These are phyloP conservation scores for Dascillus cervinus DNA, from an alignment of 2,888 invertebrate genomes.

Conservation along the genomic window DNA sequence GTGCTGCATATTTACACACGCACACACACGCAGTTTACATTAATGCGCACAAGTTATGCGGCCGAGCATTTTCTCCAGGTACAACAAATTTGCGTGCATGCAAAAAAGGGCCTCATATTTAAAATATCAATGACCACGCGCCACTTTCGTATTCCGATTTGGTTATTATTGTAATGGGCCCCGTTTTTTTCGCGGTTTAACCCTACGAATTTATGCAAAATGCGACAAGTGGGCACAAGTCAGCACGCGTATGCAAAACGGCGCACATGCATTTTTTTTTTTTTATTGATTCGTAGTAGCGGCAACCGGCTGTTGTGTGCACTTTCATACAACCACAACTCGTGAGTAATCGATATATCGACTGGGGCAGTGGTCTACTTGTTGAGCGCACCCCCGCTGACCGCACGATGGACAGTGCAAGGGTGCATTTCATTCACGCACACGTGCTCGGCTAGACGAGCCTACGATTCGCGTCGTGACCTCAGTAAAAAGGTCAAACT, in stretches of 20 bases:
- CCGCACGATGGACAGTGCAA: slow-evolving; percentile 27
- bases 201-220: too few species aligned
- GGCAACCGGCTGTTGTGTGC: slow-evolving; percentile 20
- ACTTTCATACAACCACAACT: slow-evolving; percentile 28
- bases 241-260: too few species aligned
- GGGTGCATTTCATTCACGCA: slow-evolving; percentile 36
- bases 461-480: slow-evolving; percentile 9
- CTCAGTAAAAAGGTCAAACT: background rate
- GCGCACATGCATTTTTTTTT: too few species aligned
- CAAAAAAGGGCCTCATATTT: slow-evolving; percentile 19
- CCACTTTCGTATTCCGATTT: slow-evolving; percentile 15
- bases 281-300: too few species aligned
- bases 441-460: slow-evolving; percentile 20
- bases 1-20: slow-evolving; percentile 8
- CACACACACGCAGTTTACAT: too few species aligned
- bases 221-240: too few species aligned
- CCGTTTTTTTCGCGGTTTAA: slow-evolving; percentile 11
- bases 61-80: too few species aligned
- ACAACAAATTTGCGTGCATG: slow-evolving; percentile 13
- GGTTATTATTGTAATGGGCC: slow-evolving; percentile 14
- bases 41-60: too few species aligned
- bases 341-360: slow-evolving; percentile 40
- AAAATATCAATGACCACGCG: slow-evolving; percentile 25
- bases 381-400: slow-evolving; percentile 35
- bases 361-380: slow-evolving; percentile 41